Evolutionary conservation across 2,113 vertebrate genomes (phyloP).

Genomic region (Murina feae): DNA sequence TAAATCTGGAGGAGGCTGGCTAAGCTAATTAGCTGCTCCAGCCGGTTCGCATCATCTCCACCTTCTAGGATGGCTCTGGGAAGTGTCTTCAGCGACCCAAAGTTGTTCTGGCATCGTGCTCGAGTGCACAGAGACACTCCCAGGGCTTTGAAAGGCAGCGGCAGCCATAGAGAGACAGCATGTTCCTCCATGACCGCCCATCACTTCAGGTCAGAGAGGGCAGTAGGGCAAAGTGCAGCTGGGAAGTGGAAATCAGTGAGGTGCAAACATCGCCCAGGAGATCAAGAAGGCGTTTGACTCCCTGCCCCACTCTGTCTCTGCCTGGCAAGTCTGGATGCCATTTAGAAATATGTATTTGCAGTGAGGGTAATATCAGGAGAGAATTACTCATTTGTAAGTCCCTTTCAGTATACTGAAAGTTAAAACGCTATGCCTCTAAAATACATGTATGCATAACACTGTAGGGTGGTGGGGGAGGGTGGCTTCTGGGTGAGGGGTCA

Average conservation of each 20-base stretch:
- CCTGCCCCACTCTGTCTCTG: not conserved
- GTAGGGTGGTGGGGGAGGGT: no score
- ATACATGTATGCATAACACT: not conserved
- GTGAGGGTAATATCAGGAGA: not conserved
- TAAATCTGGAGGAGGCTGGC: constrained; percentile 63
- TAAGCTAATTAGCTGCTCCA: constrained; percentile 50
- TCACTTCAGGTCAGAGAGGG: not conserved
- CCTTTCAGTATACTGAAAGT: not conserved
- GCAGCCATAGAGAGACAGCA: not conserved
- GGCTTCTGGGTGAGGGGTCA: no score
- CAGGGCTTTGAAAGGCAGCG: not conserved
- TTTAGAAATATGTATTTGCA: not conserved
- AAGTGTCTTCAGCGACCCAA: constrained; percentile 36
- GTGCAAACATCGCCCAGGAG: not conserved
- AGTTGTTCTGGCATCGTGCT: not conserved
- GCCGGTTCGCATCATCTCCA: not conserved
- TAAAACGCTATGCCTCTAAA: not conserved
- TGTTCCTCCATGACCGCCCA: not conserved
- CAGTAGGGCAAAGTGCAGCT: not conserved
- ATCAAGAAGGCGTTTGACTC: not conserved
- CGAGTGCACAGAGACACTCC: not conserved
- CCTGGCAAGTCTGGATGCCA: not conserved
- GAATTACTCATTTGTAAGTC: not conserved
- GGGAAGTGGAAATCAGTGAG: constrained; percentile 38
- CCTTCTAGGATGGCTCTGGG: not conserved